Base-by-base conservation (phyloP, 2,113 vertebrate species). In the Sinocyclocheilus rhinocerous region DNA sequence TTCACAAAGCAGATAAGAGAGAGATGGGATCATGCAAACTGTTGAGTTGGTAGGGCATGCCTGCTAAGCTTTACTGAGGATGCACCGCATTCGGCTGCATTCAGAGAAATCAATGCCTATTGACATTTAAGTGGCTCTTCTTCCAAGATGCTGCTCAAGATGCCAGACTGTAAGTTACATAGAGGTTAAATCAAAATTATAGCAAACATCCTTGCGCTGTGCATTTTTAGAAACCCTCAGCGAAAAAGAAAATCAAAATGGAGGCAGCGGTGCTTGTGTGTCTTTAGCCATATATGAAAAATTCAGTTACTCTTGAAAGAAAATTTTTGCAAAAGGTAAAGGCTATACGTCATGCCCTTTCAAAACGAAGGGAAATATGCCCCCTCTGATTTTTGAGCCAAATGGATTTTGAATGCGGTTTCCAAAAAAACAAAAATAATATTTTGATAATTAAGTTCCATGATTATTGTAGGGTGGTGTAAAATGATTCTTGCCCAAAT, bases 91-190 rank as follows among this genome's bases (percentile, higher is more conserved):
- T 87, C 22, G 39, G 78, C 26, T 45, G 75, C 50, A 70, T 87
- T 61, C 45, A 75, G 52, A 89, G 81, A 87, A 87, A 89, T 87
- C 85, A 79, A 79, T 89, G 78, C 20, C 77, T 85, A 87, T 87
- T 55, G 83, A 89, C 70, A 77, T 87, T 84, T 77, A 84, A 70
- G 50, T 59, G 26, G 50, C 86, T 73, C n/a, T 6, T 42, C 78
- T 75, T 78, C 81, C 26, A 73, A 57, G 24, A 81, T 16, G 18
- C 76, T 57, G 61, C 76, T 81, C 39, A 76, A 87, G 50, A 84
- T 89, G 77, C 50, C 69, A 77, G 79, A 52, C 9, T 10, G 16
- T 78, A 87, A 76, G 67, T 85, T 72, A 85, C 65, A 82, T 15
- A 77, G 76, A 82, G 78, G 65, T 75, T 86, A 48, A 86, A 75